Percentiles rank a stretch among this genome's conserved stretches.
Conservation (phyloP, 2,113 vertebrate species). For the Paradisaea rubra region DNA sequence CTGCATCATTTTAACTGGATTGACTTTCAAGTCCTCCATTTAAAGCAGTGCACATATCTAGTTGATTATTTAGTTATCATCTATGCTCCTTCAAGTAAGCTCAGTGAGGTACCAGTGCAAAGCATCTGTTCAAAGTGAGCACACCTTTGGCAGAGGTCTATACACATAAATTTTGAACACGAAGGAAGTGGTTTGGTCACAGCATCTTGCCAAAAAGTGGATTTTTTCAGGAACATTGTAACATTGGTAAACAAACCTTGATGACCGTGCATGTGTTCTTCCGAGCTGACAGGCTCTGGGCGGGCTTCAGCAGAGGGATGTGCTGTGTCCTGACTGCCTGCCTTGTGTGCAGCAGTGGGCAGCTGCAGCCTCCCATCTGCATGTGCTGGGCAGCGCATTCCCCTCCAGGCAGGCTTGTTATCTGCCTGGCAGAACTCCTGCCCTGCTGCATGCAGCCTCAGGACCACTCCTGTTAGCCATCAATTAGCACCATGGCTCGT, state of each 20-base stretch:
- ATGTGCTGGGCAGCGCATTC: not conserved
- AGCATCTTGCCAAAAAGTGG: not conserved
- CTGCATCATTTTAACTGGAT: not conserved
- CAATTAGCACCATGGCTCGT: fast-evolving
- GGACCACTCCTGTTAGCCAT: not conserved
- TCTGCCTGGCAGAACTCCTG: not conserved
- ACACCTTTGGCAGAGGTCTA: not conserved
- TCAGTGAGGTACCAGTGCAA: not conserved
- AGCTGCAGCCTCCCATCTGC: not conserved
- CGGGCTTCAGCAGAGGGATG: not conserved
- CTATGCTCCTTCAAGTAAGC: not conserved
- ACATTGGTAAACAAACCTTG: not conserved
- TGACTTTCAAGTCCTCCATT: not conserved
- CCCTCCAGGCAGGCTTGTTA: not conserved
- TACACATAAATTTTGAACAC: fast-evolving
- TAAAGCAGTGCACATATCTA: not conserved
- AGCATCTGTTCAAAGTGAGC: not conserved
- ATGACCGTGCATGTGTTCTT: not conserved
- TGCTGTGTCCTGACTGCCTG: not conserved
- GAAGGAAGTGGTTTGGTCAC: not conserved
- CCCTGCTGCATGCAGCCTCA: not conserved
- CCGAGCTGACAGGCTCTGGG: not conserved
- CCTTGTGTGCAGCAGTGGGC: fast-evolving
- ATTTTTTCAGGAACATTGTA: not conserved
- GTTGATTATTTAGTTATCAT: not conserved